Percentiles rank a stretch among this genome's conserved stretches.
Conservation (phyloP, 2,888 invertebrate genomes). For the Linhomoeus sp. region DNA sequence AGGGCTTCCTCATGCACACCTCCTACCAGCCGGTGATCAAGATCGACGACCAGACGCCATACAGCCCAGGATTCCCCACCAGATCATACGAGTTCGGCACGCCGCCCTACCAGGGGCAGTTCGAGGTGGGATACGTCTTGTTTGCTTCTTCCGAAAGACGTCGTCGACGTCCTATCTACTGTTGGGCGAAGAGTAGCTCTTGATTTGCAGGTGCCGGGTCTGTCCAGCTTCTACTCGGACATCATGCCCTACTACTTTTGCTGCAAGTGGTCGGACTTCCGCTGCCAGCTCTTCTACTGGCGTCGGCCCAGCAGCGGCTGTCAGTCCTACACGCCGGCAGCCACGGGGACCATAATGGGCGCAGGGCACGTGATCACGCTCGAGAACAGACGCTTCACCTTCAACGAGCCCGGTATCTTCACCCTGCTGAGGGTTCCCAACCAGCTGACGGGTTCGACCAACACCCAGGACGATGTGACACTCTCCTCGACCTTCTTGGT, state of each 20-base stretch:
- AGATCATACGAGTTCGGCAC: constrained; percentile 56
- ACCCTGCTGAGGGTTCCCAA: constrained; percentile 39
- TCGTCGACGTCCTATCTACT: no score
- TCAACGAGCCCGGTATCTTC: constrained; percentile 81
- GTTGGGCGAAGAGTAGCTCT: neutral
- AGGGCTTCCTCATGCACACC: constrained; percentile 70
- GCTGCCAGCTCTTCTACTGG: constrained; percentile 81
- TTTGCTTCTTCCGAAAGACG: neutral
- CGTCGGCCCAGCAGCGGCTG: constrained; percentile 74
- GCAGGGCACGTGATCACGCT: constrained; percentile 70
- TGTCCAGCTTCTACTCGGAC: constrained; percentile 91
- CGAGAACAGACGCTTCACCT: constrained; percentile 70
- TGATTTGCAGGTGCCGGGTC: constrained; percentile 48
- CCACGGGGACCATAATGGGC: constrained; percentile 56
- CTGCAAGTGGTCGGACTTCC: constrained; percentile 80
- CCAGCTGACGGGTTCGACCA: neutral
- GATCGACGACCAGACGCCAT: constrained; percentile 4
- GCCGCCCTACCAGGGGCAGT: constrained; percentile 79
- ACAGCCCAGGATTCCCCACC: constrained; percentile 24
- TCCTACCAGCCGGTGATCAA: constrained; percentile 57
- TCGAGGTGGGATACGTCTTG: constrained; percentile 43
- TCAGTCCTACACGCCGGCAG: constrained; percentile 41
- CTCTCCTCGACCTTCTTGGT: no score
- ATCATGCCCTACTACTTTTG: constrained; percentile 82
- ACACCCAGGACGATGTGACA: neutral